Evolutionary conservation across 2,888 invertebrate species (phyloP), one percentile per base, ranked within the genome.

Genomic region (Nudaria mundana): DNA sequence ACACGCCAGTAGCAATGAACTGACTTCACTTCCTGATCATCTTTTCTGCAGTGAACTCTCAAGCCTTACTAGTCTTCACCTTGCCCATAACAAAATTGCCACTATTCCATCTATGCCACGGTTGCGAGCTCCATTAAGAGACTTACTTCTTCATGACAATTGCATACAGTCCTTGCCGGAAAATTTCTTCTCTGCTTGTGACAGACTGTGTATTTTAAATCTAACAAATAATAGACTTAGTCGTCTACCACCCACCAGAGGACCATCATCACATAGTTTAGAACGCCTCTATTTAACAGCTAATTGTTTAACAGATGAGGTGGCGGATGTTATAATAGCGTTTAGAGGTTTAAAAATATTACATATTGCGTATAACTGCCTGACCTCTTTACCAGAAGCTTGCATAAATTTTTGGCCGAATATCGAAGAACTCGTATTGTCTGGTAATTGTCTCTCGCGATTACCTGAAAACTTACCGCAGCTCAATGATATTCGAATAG

Each of bases 361-460:
- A 11, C 95, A 96, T 64, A 90, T 94, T 8, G 95, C 95, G 2
- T 95, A 95, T 62, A 96, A 96, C 65, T 93, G 93, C 49, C 83
- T 96, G 23, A 93, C 93, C 1, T 87, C 88, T 15, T 79, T 96
- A 48, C 94, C 95, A 1, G 94, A 94, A 59, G 92, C 92, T 50
- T 94, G 94, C 64, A 90, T 94, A 15, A 90, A 91, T 33, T 92
- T 92, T 61, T 95, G 96, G 95, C 89, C 91, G 1, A 93, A 94
- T 54, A 88, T 96, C 50, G 95, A 96, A 81, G 96, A 96, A 66
- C 75, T 97, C 20, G 93, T 96, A 1, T 66, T 96, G 30, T 96
- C 96, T 1, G 96, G 96, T 20, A 97, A 97, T 69, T 91, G 93
- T 65, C 85, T 97, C 36, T 90, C 93, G 22, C 91, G 91, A 63